Evolutionary conservation across 2,113 vertebrate genomes (phyloP), one percentile per base, ranked within the genome.

Genomic region (Cariama cristata): DNA sequence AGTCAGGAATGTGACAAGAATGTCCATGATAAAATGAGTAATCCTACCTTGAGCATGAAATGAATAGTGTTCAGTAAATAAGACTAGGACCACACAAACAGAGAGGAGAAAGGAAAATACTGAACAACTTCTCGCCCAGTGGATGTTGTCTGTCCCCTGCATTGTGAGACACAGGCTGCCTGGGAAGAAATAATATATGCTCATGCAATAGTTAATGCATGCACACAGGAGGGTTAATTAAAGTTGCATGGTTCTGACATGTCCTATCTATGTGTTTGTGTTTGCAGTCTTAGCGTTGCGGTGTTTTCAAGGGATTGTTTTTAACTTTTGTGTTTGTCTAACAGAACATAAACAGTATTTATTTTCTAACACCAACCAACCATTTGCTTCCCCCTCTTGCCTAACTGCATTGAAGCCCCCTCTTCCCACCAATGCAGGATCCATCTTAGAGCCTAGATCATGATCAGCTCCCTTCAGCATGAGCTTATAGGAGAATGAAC

Each of bases 1-100:
- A 94, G 63, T 86, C 38, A 88, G 67, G 75, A 92, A 92, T 93
- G 82, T 93, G 85, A 95, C 67, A 86, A 91, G 82, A 86, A 94
- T 77, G 72, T 62, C 82, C 88, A 66, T 14, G 40, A 44, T 79
- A 79, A 90, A 22, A 91, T 88, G 81, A 93, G 42, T 84, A 83
- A 93, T 79, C 60, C 55, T 74, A 90, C 79, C 86, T 93, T 90
- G 42, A 63, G 33, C 67, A 64, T 47, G 14, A 88, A 67, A 23
- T 33, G 45, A 77, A 76, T 23, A 76, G 23, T 24, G 24, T 80
- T 83, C 45, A 49, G 82, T 75, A 73, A 90, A 80, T 86, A 92
- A 93, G 40, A 28, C 62, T 79, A 47, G 35, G 63, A 88, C 50
- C 71, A 74, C 69, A 72, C 12, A 81, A 85, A 69, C 14, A 55